Percentiles rank a stretch among this genome's conserved stretches.
These are phyloP conservation scores for Dynastes hyllus DNA, from an alignment of 2,888 invertebrate genomes.

Conservation along the genomic window DNA sequence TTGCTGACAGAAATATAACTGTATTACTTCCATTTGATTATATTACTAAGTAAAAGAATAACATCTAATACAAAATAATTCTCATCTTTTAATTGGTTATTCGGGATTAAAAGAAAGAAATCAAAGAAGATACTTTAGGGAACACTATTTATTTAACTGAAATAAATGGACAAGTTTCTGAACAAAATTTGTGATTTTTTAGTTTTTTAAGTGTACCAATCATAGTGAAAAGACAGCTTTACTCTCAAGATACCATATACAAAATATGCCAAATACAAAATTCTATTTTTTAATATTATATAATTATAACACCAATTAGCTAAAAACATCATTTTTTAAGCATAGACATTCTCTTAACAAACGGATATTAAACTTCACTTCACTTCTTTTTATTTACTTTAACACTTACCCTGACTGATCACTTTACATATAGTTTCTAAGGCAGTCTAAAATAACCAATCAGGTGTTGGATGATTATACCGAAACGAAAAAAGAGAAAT, in stretches of 20 bases:
- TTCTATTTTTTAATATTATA: constrained; percentile 53
- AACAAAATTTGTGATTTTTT: constrained; percentile 62
- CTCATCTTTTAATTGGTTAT: background rate
- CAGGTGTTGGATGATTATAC: constrained; percentile 48
- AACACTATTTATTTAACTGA: constrained; percentile 73
- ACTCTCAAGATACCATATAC: constrained; percentile 59
- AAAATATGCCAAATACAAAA: constrained; percentile 55
- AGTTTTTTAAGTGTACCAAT: constrained; percentile 67
- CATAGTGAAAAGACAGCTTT: constrained; percentile 56
- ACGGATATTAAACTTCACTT: constrained; percentile 52
- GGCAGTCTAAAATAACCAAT: constrained; percentile 54
- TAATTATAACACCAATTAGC: constrained; percentile 52
- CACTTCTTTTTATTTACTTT: constrained; percentile 46
- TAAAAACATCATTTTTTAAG: constrained; percentile 50
- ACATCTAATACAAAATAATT: too few species aligned
- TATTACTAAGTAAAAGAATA: too few species aligned
- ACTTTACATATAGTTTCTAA: constrained; percentile 52
- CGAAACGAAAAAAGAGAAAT: constrained; percentile 36
- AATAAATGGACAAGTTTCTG: constrained; percentile 67
- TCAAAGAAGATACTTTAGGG: constrained; percentile 63
- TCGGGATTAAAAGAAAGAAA: constrained; percentile 29
- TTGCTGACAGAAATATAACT: too few species aligned
- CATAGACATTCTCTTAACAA: constrained; percentile 52
- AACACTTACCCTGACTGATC: constrained; percentile 54
- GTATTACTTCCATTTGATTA: too few species aligned